Evolutionary conservation across 1,140 invertebrate genomes (phyloP).

Genomic region (Anastrepha ludens): DNA sequence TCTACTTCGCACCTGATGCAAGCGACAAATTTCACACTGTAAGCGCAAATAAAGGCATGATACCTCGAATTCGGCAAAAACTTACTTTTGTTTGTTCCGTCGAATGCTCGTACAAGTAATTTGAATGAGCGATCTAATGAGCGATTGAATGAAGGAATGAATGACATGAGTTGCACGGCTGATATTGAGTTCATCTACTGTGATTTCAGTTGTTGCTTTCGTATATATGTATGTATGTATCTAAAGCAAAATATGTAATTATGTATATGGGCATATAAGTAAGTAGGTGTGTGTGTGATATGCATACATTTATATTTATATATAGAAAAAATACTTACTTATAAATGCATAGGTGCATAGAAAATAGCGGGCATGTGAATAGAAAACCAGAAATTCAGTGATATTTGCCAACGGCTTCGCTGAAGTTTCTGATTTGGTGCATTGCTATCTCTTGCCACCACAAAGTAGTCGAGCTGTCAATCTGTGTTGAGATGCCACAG

Average conservation of each 20-base stretch:
- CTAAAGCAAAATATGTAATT: not conserved
- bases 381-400: not conserved
- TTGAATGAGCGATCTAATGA: slow-evolving; percentile 5
- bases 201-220: too few species aligned
- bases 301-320: not conserved
- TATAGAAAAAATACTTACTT: not conserved
- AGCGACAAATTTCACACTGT: not conserved
- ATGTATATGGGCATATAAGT: not conserved
- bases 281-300: too few species aligned
- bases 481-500: slow-evolving; percentile 1
- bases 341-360: not conserved
- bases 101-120: not conserved
- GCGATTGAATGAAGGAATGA: not conserved
- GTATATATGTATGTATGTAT: too few species aligned
- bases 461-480: not conserved
- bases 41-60: not conserved
- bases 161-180: not conserved
- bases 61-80: not conserved
- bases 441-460: not conserved
- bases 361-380: not conserved
- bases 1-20: not conserved
- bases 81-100: not conserved
- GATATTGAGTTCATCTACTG: not conserved
- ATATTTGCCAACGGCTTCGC: not conserved
- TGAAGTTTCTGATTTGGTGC: not conserved